Conservation (phyloP, 1,140 invertebrate genomes). For the Argopecten irradians region DNA sequence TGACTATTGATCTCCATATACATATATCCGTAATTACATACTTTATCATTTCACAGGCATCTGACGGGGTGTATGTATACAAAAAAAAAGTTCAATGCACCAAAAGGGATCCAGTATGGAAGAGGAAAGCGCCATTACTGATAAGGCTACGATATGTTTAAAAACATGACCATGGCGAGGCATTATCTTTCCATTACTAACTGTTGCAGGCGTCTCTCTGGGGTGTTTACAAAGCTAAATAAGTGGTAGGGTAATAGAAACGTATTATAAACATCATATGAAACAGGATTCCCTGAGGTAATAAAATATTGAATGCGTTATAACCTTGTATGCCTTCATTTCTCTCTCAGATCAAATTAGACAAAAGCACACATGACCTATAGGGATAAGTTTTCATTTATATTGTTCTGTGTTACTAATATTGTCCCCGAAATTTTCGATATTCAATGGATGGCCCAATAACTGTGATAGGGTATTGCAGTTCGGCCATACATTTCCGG, state of each 20-base stretch:
- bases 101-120: neutral
- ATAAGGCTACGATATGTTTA: neutral
- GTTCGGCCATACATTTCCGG: too few relatives aligned
- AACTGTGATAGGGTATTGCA: too few relatives aligned
- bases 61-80: neutral
- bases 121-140: neutral
- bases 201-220: neutral
- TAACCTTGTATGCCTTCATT: neutral
- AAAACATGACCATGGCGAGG: neutral
- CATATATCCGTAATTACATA: neutral
- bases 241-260: neutral
- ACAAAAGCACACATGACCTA: neutral
- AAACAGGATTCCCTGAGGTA: neutral
- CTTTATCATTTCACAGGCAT: neutral
- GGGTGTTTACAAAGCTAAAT: neutral
- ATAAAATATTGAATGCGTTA: neutral
- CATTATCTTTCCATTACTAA: neutral
- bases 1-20: neutral
- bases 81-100: neutral
- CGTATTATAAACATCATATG: neutral
- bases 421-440: neutral
- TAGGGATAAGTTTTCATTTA: neutral
- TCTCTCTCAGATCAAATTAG: neutral
- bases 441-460: too few relatives aligned
- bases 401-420: neutral